Evolutionary conservation across 2,888 invertebrate genomes (phyloP).

Genomic region (Eupeodes latifasciatus): DNA sequence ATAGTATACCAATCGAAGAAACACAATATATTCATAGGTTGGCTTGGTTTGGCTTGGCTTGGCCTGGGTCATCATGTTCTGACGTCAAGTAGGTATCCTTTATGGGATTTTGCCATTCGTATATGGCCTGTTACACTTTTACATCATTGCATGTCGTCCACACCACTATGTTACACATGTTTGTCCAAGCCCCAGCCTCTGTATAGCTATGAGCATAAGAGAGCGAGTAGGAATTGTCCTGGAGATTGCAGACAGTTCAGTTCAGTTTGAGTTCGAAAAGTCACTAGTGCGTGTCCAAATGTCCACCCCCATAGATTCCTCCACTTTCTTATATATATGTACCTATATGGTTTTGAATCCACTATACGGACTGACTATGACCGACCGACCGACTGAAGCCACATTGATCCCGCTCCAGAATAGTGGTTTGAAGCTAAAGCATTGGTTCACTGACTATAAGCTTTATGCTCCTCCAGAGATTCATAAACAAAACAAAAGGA

Average conservation of each 20-base stretch:
- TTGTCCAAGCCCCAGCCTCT: background rate
- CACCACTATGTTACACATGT: constrained; percentile 29
- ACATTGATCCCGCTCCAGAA: constrained; percentile 47
- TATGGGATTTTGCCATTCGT: constrained; percentile 37
- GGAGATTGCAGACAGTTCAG: constrained; percentile 22
- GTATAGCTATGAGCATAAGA: background rate
- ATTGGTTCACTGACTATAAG: constrained; percentile 39
- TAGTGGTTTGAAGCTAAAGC: constrained; percentile 26
- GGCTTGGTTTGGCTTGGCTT: background rate
- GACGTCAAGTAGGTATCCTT: constrained; percentile 39
- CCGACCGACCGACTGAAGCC: constrained; percentile 21
- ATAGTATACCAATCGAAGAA: constrained; percentile 20
- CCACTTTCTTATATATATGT: constrained; percentile 25
- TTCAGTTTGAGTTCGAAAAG: background rate
- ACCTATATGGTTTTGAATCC: background rate
- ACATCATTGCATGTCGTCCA: constrained; percentile 54
- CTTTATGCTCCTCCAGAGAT: constrained; percentile 63
- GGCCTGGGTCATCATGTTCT: constrained; percentile 25
- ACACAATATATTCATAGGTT: background rate
- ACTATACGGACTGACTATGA: no score
- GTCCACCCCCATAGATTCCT: constrained; percentile 14
- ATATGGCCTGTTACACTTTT: constrained; percentile 37
- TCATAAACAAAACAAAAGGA: constrained; percentile 66
- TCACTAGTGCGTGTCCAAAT: constrained; percentile 55
- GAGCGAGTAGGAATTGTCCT: constrained; percentile 4